Base-by-base conservation (phyloP, 2,888 invertebrate genomes). In the Criorhina ranunculi region DNA sequence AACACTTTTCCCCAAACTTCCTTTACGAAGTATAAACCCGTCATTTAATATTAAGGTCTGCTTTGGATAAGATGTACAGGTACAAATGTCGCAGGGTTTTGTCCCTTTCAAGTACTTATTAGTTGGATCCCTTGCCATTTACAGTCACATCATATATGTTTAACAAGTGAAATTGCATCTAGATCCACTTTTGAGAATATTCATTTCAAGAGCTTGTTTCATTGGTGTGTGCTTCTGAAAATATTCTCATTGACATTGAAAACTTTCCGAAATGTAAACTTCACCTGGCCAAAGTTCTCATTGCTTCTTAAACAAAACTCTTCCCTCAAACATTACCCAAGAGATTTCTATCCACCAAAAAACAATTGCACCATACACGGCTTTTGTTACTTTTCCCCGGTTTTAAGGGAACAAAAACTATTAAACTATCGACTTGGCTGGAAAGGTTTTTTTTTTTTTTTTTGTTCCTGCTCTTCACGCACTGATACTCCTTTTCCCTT, bases 401-500 rank as follows among this genome's bases (percentile, higher is more conserved):
- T 42, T 33, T 15, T 24, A 12, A 29, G 40, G 24, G 6, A 33
- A 69, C 31, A 19, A 59, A 72, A 69, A 31, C 46, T 40, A 62
- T 66, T 46, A 53, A 72, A 78, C 78, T 78, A 83, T 83, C 73
- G 83, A 83, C 49, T 57, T 67, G 81, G 37, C 35, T 55, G 24
- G 19, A 66, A 73, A 72, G n/a, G n/a, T n/a, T n/a, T n/a, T n/a
- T n/a, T n/a, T n/a, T n/a, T n/a, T n/a, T 17, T 67, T 69, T 67
- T 57, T 33, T 60, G 37, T 19, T 33, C 8, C 17, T 17, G 31
- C 24, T 66, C 67, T 83, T 78, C 73, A 83, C 83, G 83, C 83
- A 78, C 73, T 67, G 67, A 69, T 83, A 69, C 83, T 59, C 53
- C 60, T 59, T 59, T 73, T 49, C 51, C 15, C 53, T 67, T 42